Base-by-base conservation (phyloP, 2,797 vertebrate species). In the Diplodus sargus region DNA sequence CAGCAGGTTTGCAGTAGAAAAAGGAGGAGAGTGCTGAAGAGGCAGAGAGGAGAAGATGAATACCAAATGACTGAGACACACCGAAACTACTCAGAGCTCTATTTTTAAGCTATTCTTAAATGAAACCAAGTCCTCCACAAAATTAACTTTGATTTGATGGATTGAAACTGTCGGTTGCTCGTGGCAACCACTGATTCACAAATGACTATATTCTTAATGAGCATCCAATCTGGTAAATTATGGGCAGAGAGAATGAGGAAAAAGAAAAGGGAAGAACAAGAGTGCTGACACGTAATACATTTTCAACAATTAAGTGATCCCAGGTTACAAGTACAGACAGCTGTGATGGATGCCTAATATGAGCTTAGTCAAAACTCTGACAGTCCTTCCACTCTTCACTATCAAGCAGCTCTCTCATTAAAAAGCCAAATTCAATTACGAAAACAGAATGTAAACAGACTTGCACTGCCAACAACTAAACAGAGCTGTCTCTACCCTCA, bases 141-240 rank as follows among this genome's bases (percentile, higher is more conserved):
- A 86, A 85, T 87, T 63, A 80, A 79, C 79, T 85, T 73, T 85
- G 68, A 86, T 85, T 88, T 87, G 69, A 87, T 81, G 69, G 74
- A 88, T 82, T 74, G 74, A 62, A 75, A 74, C 77, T 77, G 79
- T 66, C 59, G 67, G 84, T 86, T 82, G 81, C 78, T 86, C 34
- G 10, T 81, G 76, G 83, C 84, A 89, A 90, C 84, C 62, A 69
- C 51, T 71, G 76, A 82, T 76, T 88, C 73, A 83, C 60, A 85
- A 88, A 83, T 80, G 48, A 76, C 83, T 81, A 74, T 57, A 73
- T 76, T 83, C 56, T 84, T 78, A 89, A 86, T 82, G 43, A 82
- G 47, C 52, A 74, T 68, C 48, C 66, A 78, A 78, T 85, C 70
- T 74, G 62, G 49, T 67, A 80, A 83, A 87, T 84, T 78, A 58